Evolutionary conservation across 2,113 vertebrate species (phyloP), one percentile per base, ranked within the genome.

Genomic region (Shinisaurus crocodilurus): DNA sequence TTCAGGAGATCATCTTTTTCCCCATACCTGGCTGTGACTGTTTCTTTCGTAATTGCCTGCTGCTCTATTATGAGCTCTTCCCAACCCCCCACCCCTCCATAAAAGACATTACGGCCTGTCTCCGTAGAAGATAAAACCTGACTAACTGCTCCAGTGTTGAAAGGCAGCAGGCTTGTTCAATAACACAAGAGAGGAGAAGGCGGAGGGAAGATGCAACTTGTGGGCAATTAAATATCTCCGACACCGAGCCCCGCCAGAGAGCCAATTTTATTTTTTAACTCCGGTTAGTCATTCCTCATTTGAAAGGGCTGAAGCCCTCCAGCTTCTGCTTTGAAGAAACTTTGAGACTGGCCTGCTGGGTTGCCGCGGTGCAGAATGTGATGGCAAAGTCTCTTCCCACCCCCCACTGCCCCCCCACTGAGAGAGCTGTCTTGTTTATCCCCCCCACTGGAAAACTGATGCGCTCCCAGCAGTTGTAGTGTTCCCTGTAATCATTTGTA

Each of bases 381-480:
- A 93, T 94, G 85, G 92, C 90, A 82, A 85, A 92, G 90, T 94
- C 89, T 93, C 89, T 83, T 94, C 90, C 93, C 88, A 85, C 88
- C 8, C 82, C 60, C 88, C 27, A 9, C 94, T 89, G n/a, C n/a
- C n/a, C n/a, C 88, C 95, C 91, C 93, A 94, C 91, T 75, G 91
- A 92, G 95, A 92, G 48, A 96, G 67, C 89, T 94, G 92, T 96
- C 96, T 94, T 96, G 94, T 95, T 96, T 93, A 95, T 96, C 70
- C 83, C 91, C 43, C 89, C 65, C 92, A 88, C 65, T 87, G 48
- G 89, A 86, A 95, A 95, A 95, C 91, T 86, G 94, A 95, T 95
- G 91, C n/a, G 91, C 85, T 96, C 91, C 87, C 93, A 95, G 86
- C 83, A 86, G 82, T 92, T 92, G 87, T 87, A 86, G 91, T 40